Evolutionary conservation across 2,113 vertebrate species (phyloP).

Genomic region (Gobio gobio): DNA sequence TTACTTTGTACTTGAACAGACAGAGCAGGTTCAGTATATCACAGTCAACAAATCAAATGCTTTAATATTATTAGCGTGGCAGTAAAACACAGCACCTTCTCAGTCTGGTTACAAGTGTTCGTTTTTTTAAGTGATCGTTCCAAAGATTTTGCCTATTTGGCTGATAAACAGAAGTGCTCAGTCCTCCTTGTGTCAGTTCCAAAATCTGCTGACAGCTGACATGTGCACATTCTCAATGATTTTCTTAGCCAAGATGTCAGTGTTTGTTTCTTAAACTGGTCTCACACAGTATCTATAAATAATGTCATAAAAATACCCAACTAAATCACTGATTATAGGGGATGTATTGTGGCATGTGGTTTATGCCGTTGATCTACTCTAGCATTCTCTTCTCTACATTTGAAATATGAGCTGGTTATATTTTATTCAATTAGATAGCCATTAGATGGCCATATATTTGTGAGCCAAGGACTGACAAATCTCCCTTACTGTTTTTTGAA

Average conservation of each 20-base stretch:
- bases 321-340: background rate
- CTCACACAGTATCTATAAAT: background rate
- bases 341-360: background rate
- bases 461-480: background rate
- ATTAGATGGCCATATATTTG: background rate
- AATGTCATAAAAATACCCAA: background rate
- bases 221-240: background rate
- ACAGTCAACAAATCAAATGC: background rate
- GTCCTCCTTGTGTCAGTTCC: background rate
- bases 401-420: background rate
- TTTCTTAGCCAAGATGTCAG: background rate
- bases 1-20: background rate
- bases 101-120: background rate
- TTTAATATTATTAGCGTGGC: background rate
- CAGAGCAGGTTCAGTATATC: background rate
- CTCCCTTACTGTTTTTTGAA: background rate
- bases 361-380: background rate
- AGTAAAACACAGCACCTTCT: background rate
- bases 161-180: background rate
- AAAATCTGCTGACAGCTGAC: background rate
- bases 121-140: background rate
- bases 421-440: background rate
- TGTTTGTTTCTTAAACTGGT: background rate
- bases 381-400: background rate
- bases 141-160: background rate